Evolutionary conservation across 2,888 invertebrate genomes (phyloP), one percentile per base, ranked within the genome.

Genomic region (Palloptera scutellata): DNA sequence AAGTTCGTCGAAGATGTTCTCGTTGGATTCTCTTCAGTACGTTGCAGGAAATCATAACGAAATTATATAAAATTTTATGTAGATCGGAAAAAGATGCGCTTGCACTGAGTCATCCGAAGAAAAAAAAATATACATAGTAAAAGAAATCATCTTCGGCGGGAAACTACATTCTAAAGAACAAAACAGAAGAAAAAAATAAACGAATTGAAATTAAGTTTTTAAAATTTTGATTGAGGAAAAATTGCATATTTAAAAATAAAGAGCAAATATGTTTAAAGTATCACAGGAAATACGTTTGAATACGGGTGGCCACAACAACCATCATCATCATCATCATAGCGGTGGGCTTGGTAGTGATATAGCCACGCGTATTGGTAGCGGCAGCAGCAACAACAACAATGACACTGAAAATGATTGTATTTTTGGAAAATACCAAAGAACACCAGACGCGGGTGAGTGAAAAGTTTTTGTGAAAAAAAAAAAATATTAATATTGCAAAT

Each of bases 281-380:
- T 84, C 84, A 65, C 84, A 84, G 74, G 83, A 84, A 75, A 83
- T 84, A 70, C 80, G 81, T 66, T 74, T 84, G 40, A 82, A 81
- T 70, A 79, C 78, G 40, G 43, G 71, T 64, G 17, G 63, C 61
- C 59, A 41, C 59, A 63, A n/a, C 57, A 67, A 64, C 63, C 59
- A 60, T 8, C 59, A 55, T 69, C 59, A 60, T 8, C 59, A 55
- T 69, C 66, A 69, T 62, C 53, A 55, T 70, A 70, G 72, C 30
- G 30, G 30, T 30, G 30, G n/a, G n/a, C n/a, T 30, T 60, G 40
- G 61, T 41, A 60, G 59, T 42, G 70, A 69, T 48, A 70, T 51
- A 59, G 66, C 64, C 69, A 78, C 70, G 17, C 66, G 64, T 58
- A 45, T n/a, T n/a, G n/a, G 20, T 13, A 64, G 30, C 30, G 6